phyloP scores from a whole-genome alignment of 37 sponge, comb jelly and placozoan species.

The Aphrocallistes beatrix region DNA sequence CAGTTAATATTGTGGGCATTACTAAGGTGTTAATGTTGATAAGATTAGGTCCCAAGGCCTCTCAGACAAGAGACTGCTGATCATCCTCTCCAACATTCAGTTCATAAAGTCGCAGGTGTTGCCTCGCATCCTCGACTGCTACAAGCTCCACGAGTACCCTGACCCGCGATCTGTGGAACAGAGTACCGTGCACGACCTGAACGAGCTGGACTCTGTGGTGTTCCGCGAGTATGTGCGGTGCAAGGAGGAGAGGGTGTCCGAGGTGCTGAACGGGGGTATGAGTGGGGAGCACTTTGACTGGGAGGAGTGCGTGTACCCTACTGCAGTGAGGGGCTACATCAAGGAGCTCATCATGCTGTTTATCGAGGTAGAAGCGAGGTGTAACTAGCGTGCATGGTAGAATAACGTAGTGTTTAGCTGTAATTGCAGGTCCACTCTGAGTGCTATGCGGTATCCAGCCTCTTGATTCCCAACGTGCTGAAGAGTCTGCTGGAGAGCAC shows the following conservation, averaged over 20 bases:
- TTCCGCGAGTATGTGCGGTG: constrained; percentile 54
- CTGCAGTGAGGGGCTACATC: constrained; percentile 49
- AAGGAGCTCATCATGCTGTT: constrained; percentile 49
- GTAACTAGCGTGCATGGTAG: not conserved
- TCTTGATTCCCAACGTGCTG: constrained; percentile 41
- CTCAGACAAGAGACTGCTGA: constrained; percentile 58
- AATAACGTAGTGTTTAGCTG: not conserved
- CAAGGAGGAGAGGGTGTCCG: constrained; percentile 38
- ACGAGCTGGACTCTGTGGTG: constrained; percentile 39
- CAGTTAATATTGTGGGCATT: too few species aligned
- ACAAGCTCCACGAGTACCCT: constrained; percentile 66
- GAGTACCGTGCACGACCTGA: constrained; percentile 26
- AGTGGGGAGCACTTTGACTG: constrained; percentile 57
- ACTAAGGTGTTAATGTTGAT: too few species aligned
- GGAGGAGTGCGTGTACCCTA: constrained; percentile 32
- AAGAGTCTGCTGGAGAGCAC: constrained; percentile 27
- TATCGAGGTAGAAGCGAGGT: constrained; percentile 31
- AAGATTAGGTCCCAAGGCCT: not conserved
- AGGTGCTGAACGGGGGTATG: constrained; percentile 46
- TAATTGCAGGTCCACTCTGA: not conserved
- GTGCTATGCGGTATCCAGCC: constrained; percentile 49
- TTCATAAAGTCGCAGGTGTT: constrained; percentile 47
- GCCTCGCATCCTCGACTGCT: constrained; percentile 57
- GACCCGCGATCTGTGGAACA: constrained; percentile 20
- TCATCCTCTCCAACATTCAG: constrained; percentile 64